Evolutionary conservation across 2,888 invertebrate genomes (phyloP), one percentile per base, ranked within the genome.

Genomic region (Anorthoa munda): DNA sequence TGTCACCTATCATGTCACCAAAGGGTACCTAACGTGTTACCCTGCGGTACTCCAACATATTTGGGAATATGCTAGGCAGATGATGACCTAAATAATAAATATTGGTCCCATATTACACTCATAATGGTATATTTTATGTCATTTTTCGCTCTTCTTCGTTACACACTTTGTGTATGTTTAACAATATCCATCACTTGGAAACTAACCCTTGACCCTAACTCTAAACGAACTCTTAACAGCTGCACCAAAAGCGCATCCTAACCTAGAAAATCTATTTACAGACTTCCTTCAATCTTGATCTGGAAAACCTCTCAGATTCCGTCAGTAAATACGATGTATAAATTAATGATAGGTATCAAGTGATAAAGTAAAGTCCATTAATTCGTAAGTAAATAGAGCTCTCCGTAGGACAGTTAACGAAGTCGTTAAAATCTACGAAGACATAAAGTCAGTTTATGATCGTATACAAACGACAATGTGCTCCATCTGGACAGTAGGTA

Each of bases 381-480:
- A 83, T 68, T 80, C 55, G 17, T 18, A 75, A 83, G 75, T 84
- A 85, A 86, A 81, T 81, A 84, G 64, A 46, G 67, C 60, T 71
- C 81, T 72, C 56, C 70, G 50, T 78, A 53, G 72, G 63, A 66
- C 70, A 63, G 77, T 86, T 67, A 72, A 78, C 64, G 70, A 11
- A 66, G 46, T 68, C 76, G 45, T 85, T 78, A 81, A 81, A 73
- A 60, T 71, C 77, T 64, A 67, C 71, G 51, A 53, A 80, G 67
- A 45, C 81, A 48, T 82, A 69, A 86, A 84, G 26, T 50, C 17
- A 9, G 56, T 79, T 85, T 84, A 85, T 66, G 84, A 64, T 65
- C 63, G 60, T 58, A 59, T 75, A 72, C 73, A 78, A 74, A 79
- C 83, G 81, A 84, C 75, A 86, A 76, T 67, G 67, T n/a, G 15